Evolutionary conservation across 2,797 vertebrate genomes (phyloP).

Genomic region (Chlorospingus semifuscus): DNA sequence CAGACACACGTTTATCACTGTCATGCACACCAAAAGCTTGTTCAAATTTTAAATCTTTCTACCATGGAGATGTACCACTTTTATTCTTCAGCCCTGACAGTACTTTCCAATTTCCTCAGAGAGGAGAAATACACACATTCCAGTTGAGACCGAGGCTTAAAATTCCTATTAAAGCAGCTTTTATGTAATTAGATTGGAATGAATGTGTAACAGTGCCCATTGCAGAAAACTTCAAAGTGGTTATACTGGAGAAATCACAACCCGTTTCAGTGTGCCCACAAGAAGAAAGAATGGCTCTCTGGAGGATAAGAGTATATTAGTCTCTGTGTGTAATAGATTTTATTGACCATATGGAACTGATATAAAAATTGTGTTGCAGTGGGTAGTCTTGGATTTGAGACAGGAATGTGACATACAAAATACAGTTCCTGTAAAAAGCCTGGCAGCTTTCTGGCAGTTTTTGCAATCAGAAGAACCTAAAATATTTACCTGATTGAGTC

Average conservation of each 20-base stretch:
- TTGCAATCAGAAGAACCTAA: conserved; percentile 34
- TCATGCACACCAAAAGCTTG: not conserved
- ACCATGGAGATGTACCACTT: not conserved
- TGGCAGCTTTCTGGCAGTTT: conserved; percentile 65
- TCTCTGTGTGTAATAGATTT: conserved; percentile 73
- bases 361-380: conserved; percentile 76
- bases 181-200: conserved; percentile 65
- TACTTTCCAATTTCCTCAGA: not conserved
- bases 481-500: conserved; percentile 87
- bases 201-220: conserved; percentile 38
- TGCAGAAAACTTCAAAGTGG: conserved; percentile 49
- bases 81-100: not conserved
- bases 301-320: conserved; percentile 65
- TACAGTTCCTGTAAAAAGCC: conserved; percentile 59
- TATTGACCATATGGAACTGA: conserved; percentile 86
- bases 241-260: conserved; percentile 36
- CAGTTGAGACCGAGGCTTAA: conserved; percentile 13
- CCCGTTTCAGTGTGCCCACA: conserved; percentile 59
- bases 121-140: conserved; percentile 40
- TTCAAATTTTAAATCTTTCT: not conserved
- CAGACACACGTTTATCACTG: not conserved
- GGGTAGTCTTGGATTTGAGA: conserved; percentile 71
- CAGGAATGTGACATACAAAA: conserved; percentile 72
- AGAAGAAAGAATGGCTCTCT: conserved; percentile 59
- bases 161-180: conserved; percentile 54